Base-by-base conservation (phyloP, 1,140 invertebrate genomes). In the Aphelinus atriplicis region DNA sequence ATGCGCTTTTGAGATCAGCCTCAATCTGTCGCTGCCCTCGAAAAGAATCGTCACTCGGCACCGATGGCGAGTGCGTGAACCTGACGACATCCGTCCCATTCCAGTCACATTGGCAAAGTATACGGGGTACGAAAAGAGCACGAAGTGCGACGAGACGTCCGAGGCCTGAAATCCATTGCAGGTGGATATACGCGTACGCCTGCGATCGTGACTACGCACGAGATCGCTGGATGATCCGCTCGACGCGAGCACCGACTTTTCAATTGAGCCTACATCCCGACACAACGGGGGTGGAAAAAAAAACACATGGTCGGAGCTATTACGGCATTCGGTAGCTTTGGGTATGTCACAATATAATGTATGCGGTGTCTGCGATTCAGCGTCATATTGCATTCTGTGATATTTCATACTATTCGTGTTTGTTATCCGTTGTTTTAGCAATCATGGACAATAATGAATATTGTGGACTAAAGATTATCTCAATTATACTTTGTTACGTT, bases 151-250 rank as follows among this genome's bases (percentile, higher is more conserved):
- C 55, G 61, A 53, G 61, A 6, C 43, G 45, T 42, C 58, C 55
- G 1, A 7, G 9, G 4, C 1, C 3, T 4, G 47, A 71, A 57
- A 57, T 48, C 53, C 53, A 3, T 48, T 43, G 71, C 71, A 73
- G 71, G 71, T 73, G 71, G 64, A 67, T 47, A 45, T 58, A n/a
- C 50, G 3, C 9, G 3, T 3, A 4, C 7, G 9, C 7, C 3
- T 47, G 64, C 9, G 50, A 65, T 42, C 71, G 71, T 67, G 64
- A 73, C 64, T 42, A 2, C 7, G 71, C 71, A 73, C 47, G 47
- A 5, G 64, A 2, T 66, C 9, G 46, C 9, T 7, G 26, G 71
- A 56, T 73, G 46, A 73, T 73, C 71, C 48, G n/a, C 26, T 53
- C 60, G 60, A 62, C 46, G 7, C 42, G 7, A 7, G 5, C 2